A percentile compares a stretch with the other conserved stretches of the same genome.
Conservation (phyloP, 1,140 invertebrate species). For the Lucilia cuprina region DNA sequence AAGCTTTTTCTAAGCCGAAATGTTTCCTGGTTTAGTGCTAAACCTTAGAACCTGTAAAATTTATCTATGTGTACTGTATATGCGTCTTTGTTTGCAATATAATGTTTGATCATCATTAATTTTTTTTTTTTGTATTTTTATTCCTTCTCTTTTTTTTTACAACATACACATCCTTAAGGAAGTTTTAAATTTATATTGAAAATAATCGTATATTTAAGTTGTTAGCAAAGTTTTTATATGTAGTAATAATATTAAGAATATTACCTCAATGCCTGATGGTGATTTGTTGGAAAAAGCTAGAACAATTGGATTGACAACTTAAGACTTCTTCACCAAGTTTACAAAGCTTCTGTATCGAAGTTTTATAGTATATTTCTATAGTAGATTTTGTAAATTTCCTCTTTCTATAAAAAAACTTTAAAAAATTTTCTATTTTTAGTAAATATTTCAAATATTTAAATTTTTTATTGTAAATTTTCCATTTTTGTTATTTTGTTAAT, state of each 20-base stretch:
- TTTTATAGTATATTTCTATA: too few relatives aligned
- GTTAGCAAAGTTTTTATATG: neutral
- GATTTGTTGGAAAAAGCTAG: too few relatives aligned
- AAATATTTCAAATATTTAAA: too few relatives aligned
- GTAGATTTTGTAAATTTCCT: too few relatives aligned
- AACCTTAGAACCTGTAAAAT: neutral
- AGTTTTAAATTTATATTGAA: slow-evolving; percentile 1
- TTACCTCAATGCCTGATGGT: neutral
- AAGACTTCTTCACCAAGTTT: too few relatives aligned
- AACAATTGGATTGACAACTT: too few relatives aligned
- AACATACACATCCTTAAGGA: neutral
- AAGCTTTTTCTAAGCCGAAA: too few relatives aligned
- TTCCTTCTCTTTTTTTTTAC: neutral
- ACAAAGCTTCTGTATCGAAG: too few relatives aligned
- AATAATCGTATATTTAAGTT: neutral
- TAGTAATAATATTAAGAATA: neutral
- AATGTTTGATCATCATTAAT: neutral
- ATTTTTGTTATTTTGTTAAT: neutral
- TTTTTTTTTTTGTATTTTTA: neutral
- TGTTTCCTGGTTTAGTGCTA: neutral
- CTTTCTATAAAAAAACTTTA: too few relatives aligned
- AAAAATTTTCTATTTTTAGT: too few relatives aligned
- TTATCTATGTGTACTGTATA: neutral
- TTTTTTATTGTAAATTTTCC: too few relatives aligned
- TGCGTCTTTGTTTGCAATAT: neutral